These are phyloP conservation scores for Agrotis ipsilon DNA, from an alignment of 2,888 invertebrate species.

Conservation along the genomic window DNA sequence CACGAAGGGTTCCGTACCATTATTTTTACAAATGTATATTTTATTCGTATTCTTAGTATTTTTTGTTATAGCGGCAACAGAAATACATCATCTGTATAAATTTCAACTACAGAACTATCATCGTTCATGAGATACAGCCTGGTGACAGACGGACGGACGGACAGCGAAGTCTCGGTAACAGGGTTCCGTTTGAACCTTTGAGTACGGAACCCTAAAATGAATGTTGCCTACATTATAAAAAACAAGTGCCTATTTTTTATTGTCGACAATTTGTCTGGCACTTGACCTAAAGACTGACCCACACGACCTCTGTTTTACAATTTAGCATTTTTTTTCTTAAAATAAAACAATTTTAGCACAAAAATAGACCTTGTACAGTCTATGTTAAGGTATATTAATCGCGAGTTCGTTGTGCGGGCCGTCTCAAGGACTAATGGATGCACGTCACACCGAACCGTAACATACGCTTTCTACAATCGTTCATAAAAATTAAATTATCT, in stretches of 20 bases:
- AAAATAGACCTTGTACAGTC: constrained; percentile 26
- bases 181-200: too few species aligned
- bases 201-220: too few species aligned
- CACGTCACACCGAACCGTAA: constrained; percentile 50
- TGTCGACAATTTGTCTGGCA: constrained; percentile 7
- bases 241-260: background rate
- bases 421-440: constrained; percentile 69
- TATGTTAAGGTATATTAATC: constrained; percentile 43
- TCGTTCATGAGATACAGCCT: too few species aligned
- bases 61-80: too few species aligned
- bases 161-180: too few species aligned
- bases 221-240: too few species aligned
- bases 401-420: constrained; percentile 70
- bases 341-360: constrained; percentile 45
- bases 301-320: constrained; percentile 16
- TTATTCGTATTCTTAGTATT: too few species aligned
- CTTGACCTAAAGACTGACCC: constrained; percentile 35
- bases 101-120: too few species aligned
- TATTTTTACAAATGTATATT: too few species aligned
- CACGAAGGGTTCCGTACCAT: too few species aligned
- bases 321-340: constrained; percentile 35
- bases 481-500: constrained; percentile 33
- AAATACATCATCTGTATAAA: too few species aligned
- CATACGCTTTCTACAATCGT: constrained; percentile 39
- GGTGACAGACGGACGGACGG: too few species aligned